A percentile compares a stretch with the other conserved stretches of the same genome.
These are phyloP conservation scores for Vidua chalybeata DNA, from an alignment of 2,113 vertebrate genomes.

Conservation along the genomic window DNA sequence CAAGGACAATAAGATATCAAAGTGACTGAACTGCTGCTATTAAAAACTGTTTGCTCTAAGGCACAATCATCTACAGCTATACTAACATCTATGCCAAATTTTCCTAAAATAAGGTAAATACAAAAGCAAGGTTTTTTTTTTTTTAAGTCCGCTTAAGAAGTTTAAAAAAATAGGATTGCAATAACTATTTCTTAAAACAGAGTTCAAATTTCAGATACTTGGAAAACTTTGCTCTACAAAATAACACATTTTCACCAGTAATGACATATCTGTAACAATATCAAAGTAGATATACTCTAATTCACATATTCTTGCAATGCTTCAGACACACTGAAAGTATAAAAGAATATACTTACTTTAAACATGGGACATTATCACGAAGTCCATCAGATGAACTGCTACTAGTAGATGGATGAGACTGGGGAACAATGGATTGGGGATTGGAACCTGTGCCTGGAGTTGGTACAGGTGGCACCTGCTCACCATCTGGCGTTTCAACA, in stretches of 20 bases:
- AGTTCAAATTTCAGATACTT: neutral
- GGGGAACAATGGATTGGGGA: slow-evolving; percentile 86
- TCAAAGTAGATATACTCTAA: neutral
- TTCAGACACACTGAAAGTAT: neutral
- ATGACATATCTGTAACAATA: neutral
- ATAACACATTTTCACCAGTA: neutral
- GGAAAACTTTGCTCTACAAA: neutral
- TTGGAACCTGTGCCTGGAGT: slow-evolving; percentile 87
- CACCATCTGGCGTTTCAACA: slow-evolving; percentile 90
- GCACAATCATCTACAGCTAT: neutral
- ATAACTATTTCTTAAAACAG: neutral
- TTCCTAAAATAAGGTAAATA: neutral
- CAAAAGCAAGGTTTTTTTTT: neutral
- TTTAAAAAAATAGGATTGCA: neutral
- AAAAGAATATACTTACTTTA: slow-evolving; percentile 81
- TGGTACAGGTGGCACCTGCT: slow-evolving; percentile 84
- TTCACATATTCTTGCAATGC: neutral
- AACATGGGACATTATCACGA: slow-evolving; percentile 93
- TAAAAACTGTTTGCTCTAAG: neutral
- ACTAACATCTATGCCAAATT: neutral
- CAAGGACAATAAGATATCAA: neutral
- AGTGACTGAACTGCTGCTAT: neutral
- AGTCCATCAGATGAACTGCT: slow-evolving; percentile 95
- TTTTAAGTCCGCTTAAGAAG: neutral
- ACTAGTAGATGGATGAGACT: slow-evolving; percentile 93